phyloP scores from a whole-genome alignment of 2,888 invertebrate genomes.

The Ernsta delagoae region DNA sequence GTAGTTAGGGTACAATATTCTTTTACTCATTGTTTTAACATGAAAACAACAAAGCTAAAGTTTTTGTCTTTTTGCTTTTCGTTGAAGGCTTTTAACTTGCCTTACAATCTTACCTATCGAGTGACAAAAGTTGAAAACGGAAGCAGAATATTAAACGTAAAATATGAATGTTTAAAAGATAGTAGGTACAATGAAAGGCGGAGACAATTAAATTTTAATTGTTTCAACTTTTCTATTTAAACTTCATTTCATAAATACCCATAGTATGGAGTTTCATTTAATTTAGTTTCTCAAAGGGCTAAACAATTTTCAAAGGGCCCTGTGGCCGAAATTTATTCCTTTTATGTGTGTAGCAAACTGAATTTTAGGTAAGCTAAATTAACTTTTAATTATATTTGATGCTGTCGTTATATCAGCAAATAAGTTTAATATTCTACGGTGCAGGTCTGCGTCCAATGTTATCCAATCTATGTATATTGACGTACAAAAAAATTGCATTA shows the following conservation, averaged over 20 bases:
- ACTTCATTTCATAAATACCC: neutral
- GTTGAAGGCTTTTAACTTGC: too few species aligned
- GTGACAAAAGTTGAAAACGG: conserved; percentile 12
- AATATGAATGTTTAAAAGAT: neutral
- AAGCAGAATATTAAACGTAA: neutral
- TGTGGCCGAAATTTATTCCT: too few species aligned
- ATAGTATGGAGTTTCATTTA: neutral
- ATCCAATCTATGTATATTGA: too few species aligned
- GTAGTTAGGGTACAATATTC: conserved; percentile 13
- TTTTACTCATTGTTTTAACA: conserved; percentile 7
- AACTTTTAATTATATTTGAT: too few species aligned
- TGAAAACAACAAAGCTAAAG: conserved; percentile 17
- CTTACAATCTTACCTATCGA: conserved; percentile 4
- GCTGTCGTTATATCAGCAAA: neutral
- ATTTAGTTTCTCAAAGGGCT: conserved; percentile 8
- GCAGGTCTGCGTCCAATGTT: too few species aligned
- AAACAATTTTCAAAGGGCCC: neutral
- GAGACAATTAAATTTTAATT: conserved; percentile 10
- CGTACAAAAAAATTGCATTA: too few species aligned
- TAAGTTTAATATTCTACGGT: neutral
- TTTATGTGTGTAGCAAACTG: neutral
- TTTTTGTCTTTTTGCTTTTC: conserved; percentile 16
- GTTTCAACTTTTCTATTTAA: conserved; percentile 7
- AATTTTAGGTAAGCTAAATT: neutral
- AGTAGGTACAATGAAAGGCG: neutral